Conservation (phyloP, 2,113 vertebrate species). For the Potamarius usumacintae region DNA sequence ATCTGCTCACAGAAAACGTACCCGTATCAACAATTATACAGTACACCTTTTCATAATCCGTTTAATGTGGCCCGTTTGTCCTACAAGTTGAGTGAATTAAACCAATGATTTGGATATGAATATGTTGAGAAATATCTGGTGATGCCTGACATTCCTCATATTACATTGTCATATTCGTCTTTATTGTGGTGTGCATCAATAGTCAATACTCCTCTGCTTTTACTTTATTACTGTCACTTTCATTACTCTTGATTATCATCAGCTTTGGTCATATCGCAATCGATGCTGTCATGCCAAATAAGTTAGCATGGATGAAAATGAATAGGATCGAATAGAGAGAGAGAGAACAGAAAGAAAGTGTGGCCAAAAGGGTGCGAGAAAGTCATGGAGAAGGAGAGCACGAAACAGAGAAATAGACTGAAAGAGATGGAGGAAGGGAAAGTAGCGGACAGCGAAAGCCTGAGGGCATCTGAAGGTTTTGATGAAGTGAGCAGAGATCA, state of each 20-base stretch:
- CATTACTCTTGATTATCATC: neutral
- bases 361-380: neutral
- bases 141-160: neutral
- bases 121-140: neutral
- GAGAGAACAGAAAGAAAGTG: neutral
- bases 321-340: neutral
- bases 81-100: neutral
- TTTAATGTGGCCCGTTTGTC: neutral
- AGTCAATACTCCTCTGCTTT: neutral
- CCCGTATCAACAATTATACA: neutral
- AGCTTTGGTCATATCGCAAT: no score
- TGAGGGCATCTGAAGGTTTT: neutral
- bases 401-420: neutral
- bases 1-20: neutral
- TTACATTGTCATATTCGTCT: neutral
- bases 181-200: neutral
- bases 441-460: neutral
- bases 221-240: neutral
- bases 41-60: neutral
- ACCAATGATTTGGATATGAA: neutral
- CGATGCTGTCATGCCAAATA: neutral
- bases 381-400: neutral
- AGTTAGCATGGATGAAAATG: neutral
- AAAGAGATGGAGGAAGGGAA: neutral
- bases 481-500: conserved; percentile 16